These are phyloP conservation scores for Catocala sponsa DNA, from an alignment of 2,888 invertebrate genomes.

Conservation along the genomic window DNA sequence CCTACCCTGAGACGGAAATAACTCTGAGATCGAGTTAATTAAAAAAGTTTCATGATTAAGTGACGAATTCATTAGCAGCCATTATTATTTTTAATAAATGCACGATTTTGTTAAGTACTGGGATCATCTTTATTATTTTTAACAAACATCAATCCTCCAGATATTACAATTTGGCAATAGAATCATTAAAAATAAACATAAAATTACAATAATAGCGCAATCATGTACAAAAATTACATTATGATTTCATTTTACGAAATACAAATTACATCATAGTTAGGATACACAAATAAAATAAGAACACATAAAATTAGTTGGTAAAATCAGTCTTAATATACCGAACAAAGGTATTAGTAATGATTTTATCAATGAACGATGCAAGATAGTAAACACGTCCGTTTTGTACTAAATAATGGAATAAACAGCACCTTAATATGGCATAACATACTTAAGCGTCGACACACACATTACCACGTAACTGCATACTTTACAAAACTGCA, in stretches of 20 bases:
- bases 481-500: too few species aligned
- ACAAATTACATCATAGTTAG: conserved; percentile 47
- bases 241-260: conserved; percentile 35
- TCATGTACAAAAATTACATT: conserved; percentile 29
- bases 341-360: conserved; percentile 43
- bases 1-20: conserved; percentile 29
- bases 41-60: conserved; percentile 52
- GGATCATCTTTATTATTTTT: conserved; percentile 12
- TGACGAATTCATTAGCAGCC: conserved; percentile 42
- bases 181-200: conserved; percentile 27
- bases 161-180: conserved; percentile 12
- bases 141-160: conserved; percentile 40
- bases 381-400: conserved; percentile 51
- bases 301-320: conserved; percentile 58
- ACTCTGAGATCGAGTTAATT: conserved; percentile 46
- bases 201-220: conserved; percentile 44
- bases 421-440: conserved; percentile 77
- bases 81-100: conserved; percentile 31
- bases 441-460: conserved; percentile 38
- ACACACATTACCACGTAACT: conserved; percentile 49
- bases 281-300: conserved; percentile 60
- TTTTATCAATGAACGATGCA: conserved; percentile 55
- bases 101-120: conserved; percentile 35
- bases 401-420: conserved; percentile 75
- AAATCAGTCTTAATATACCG: conserved; percentile 78